Base-by-base conservation (phyloP, 2,888 invertebrate genomes). In the Nyleta sp. region DNA sequence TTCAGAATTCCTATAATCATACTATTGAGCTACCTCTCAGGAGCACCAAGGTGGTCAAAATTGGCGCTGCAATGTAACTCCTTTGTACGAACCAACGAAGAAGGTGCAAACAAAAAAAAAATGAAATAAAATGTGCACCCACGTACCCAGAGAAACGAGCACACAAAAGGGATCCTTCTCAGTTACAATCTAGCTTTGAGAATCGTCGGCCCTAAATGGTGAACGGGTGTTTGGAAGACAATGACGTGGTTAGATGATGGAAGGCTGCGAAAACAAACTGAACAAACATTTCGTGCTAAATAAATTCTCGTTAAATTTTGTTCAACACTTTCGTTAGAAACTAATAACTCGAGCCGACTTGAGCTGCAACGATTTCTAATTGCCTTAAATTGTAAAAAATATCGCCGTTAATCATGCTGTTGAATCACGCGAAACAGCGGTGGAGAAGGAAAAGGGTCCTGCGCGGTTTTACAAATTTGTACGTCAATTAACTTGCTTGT, bases 161-260 rank as follows among this genome's bases (percentile, higher is more conserved):
- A 85, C 84, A 84, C 83, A 83, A 83, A 84, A 83, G 60, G 44
- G 28, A 73, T 60, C 76, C 81, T 82, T 86, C 85, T 85, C 84
- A 81, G 84, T 84, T 83, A 84, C 85, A 84, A 84, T 85, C 87
- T 84, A 84, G 82, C 52, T 86, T 83, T 81, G 81, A 85, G 81
- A 85, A 86, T 84, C 81, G 80, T 82, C 79, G 28, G 44, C 2
- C 20, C 33, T 18, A 35, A 60, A 72, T 48, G 10, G 24, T 7
- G 38, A 52, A 40, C 38, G 42, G 40, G 20, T 72, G 72, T 73
- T 67, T 35, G 53, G 40, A 48, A 44, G 42, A 64, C 57, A 59
- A 73, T 67, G 42, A 73, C 52, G 62, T 28, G 64, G 72, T 55
- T 60, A 50, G 65, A 52, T 59, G 67, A 52, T 60, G 44, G 64